phyloP scores from a whole-genome alignment of 2,888 invertebrate species.

The Beris morrisii region DNA sequence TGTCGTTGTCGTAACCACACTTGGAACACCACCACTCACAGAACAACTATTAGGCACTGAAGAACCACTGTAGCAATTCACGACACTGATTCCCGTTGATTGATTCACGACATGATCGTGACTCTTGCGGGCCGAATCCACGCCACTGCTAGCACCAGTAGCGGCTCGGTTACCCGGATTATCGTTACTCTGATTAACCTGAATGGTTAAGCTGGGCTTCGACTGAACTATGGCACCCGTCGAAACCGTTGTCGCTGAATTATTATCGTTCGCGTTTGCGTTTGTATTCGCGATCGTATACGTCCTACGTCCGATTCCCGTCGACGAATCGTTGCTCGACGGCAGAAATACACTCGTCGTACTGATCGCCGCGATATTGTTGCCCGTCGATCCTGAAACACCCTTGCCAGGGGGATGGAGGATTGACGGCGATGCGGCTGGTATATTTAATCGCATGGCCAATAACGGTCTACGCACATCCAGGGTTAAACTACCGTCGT shows the following conservation, averaged over 20 bases:
- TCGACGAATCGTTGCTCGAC: conserved; percentile 36
- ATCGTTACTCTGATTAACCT: conserved; percentile 49
- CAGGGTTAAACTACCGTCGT: conserved; percentile 23
- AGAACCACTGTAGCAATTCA: conserved; percentile 48
- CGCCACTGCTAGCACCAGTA: background rate
- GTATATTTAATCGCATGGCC: conserved; percentile 54
- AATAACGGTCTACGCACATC: conserved; percentile 39
- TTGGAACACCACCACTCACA: conserved; percentile 30
- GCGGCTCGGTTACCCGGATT: conserved; percentile 28
- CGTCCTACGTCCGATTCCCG: conserved; percentile 1
- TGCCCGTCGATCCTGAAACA: conserved; percentile 3
- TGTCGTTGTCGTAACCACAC: conserved; percentile 28
- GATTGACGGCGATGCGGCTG: conserved; percentile 42
- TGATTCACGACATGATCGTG: conserved; percentile 26
- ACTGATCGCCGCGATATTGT: conserved; percentile 15
- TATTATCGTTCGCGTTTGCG: background rate
- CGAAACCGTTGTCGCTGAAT: conserved; percentile 16
- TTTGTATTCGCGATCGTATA: background rate
- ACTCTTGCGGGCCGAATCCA: background rate
- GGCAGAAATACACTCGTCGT: conserved; percentile 46
- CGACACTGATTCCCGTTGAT: conserved; percentile 50
- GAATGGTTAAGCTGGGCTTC: conserved; percentile 54
- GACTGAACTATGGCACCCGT: conserved; percentile 42
- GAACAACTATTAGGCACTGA: conserved; percentile 38
- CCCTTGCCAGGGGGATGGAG: conserved; percentile 19